Base-by-base conservation (phyloP, 2,113 vertebrate genomes). In the Neolamprologus brichardi region DNA sequence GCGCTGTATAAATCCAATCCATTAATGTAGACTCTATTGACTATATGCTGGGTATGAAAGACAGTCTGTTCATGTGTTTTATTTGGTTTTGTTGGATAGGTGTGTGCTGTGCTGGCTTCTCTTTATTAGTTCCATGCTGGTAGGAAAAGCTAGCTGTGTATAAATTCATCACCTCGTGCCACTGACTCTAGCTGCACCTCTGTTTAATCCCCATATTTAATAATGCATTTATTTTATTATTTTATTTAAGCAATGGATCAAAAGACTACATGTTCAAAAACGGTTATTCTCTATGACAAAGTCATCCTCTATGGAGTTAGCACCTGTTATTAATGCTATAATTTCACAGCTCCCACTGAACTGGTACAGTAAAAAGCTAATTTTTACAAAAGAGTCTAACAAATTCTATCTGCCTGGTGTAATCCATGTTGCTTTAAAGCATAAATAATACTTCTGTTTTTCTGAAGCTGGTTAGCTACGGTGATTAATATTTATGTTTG, bases 11-110 rank as follows among this genome's bases (percentile, higher is more conserved):
- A 28, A 28, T 56, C 13, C 7, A 28, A 15, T 56, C 4, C 23
- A 28, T 56, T 56, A 56, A 28, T 70, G 54, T 9, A 80, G 82
- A 70, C 75, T 87, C 70, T 85, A 92, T 81, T 8, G 10, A 58
- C 62, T 84, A 60, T 81, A 37, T 67, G 32, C 62, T 67, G 62
- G 32, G 32, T 67, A 13, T 67, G 32, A 37, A 37, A 67, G 32
- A 37, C 10, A 67, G 5, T 67, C 32, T 67, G 60, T 20, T 67
- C 18, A 14, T 41, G 4, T 23, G 12, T 67, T 39, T 14, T 67
- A 8, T 72, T 41, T 41, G 1, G 12, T 70, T 5, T 70, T 67
- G 34, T 20, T 70, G 7, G 10, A 30, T 41, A 46, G 13, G 15
- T 13, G 15, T 44, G 41, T 83, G 58, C 28, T 37, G 5, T 58